Conservation (phyloP, 2,113 vertebrate genomes). For the Osmerus mordax region DNA sequence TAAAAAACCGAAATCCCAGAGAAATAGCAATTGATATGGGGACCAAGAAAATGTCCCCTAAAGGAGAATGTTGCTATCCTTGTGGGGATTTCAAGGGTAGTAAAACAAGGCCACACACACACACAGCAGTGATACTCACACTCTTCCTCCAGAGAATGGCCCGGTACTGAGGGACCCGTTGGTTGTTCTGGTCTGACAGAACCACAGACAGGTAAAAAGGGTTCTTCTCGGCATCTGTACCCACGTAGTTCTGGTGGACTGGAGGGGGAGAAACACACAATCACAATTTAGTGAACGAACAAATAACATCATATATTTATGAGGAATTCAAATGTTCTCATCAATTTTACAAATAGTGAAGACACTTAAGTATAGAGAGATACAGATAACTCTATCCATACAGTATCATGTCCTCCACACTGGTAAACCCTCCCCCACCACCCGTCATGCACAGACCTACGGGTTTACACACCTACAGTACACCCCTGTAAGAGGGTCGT, state of each 20-base stretch:
- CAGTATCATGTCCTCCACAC: too few relatives aligned
- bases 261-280: constrained; percentile 23
- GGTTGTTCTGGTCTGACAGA: constrained; percentile 96
- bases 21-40: too few relatives aligned
- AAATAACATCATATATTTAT: too few relatives aligned
- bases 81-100: not conserved
- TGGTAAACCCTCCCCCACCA: too few relatives aligned
- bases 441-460: not conserved
- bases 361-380: too few relatives aligned
- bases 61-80: not conserved
- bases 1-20: too few relatives aligned
- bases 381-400: too few relatives aligned
- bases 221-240: constrained; percentile 92
- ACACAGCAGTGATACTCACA: constrained; percentile 70
- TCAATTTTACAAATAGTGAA: not conserved
- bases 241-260: constrained; percentile 98
- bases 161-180: constrained; percentile 92
- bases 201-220: constrained; percentile 96
- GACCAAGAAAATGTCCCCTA: too few relatives aligned
- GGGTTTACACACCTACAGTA: too few relatives aligned
- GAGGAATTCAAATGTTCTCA: not conserved
- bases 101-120: too few relatives aligned
- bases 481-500: too few relatives aligned
- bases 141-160: constrained; percentile 96
- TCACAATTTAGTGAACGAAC: not conserved